Percentiles rank a stretch among this genome's conserved stretches.
Evolutionary conservation across 2,113 vertebrate genomes (phyloP).

Genomic region (Spermophilus dauricus): DNA sequence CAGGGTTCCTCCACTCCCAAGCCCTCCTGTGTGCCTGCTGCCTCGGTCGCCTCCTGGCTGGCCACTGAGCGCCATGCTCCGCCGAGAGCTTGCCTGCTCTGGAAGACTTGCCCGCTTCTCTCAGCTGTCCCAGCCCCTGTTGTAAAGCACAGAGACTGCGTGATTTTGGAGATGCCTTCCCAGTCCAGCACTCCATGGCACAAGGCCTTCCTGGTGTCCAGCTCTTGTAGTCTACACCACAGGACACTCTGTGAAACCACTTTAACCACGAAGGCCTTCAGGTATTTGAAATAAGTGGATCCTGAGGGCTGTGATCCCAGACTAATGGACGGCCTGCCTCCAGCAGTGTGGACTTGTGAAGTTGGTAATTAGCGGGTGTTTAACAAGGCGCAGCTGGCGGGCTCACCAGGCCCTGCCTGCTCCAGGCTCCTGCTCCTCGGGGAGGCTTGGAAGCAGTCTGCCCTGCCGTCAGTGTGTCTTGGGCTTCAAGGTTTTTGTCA

Average conservation of each 20-base stretch:
- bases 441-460: neutral
- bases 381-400: neutral
- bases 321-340: neutral
- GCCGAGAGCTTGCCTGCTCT: neutral
- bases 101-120: neutral
- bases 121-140: neutral
- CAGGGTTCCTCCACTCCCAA: neutral
- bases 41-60: neutral
- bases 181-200: too few species aligned
- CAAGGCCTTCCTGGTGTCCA: neutral
- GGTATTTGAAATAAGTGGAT: neutral
- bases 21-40: neutral
- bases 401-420: neutral
- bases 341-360: neutral
- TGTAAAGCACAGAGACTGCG: neutral
- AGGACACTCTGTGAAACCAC: neutral
- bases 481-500: neutral
- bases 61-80: rapidly evolving
- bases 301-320: neutral
- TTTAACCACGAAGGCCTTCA: neutral
- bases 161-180: neutral
- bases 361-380: neutral
- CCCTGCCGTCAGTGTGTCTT: neutral
- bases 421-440: neutral
- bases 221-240: neutral